Base-by-base conservation (phyloP, 2,113 vertebrate genomes). In the Notothenia rossii region DNA sequence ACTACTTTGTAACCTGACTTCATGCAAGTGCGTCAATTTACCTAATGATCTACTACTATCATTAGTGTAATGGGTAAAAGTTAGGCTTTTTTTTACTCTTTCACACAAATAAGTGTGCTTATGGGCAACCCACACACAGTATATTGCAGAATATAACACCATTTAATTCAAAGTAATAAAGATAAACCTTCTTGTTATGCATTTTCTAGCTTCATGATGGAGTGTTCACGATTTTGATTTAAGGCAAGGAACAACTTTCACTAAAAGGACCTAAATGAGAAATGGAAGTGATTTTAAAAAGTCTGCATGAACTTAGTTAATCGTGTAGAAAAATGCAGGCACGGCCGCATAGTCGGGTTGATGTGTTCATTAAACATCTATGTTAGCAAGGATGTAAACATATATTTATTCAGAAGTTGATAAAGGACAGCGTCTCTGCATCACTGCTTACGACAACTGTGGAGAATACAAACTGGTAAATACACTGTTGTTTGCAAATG, bases 1-100 rank as follows among this genome's bases (percentile, higher is more conserved):
- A 10, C 2, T 5, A 22, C 17, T 58, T n/a, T 50, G 10, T 20
- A 10, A 45, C 29, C 12, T 0, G 0, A 25, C 50, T 1, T 55
- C 8, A n/a, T 48, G n/a, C 9, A n/a, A 5, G 0, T 5, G 65
- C 29, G 18, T 63, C 20, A 51, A 58, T 20, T 62, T 8, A 10
- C 20, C 5, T 46, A 2, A 2, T 9, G 33, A 64, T 20, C 55
- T 20, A 40, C 3, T 51, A 2, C 9, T 11, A 25, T 53, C 25
- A 66, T 18, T 49, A 20, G 33, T 29, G 29, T 29, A 51, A 20
- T 20, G 14, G 29, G n/a, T 60, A 20, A 49, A 20, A 58, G 20
- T 18, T 0, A 49, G 17, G 10, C 33, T 1, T 33, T 54, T 54
- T 2, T 13, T 6, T 48, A 40, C 18, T 54, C 14, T 45, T 71